phyloP scores from a whole-genome alignment of 2,113 vertebrate species.

The Coptodon rendalli region DNA sequence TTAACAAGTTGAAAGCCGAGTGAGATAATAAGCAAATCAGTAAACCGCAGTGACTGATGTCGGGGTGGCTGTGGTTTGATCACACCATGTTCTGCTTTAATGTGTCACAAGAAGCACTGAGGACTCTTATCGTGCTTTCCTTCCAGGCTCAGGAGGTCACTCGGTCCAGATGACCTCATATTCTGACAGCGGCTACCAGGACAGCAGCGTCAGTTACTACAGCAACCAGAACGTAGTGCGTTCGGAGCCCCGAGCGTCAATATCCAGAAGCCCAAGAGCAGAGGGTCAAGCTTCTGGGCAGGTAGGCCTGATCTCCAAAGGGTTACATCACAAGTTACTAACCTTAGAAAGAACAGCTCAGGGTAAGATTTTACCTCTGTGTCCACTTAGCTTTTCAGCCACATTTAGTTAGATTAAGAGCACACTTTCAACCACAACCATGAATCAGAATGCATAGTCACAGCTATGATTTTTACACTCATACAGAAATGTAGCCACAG shows the following conservation, averaged over 20 bases:
- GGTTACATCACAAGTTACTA: neutral
- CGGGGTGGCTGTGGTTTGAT: neutral
- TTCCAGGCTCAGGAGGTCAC: constrained; percentile 87
- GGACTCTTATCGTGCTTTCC: neutral
- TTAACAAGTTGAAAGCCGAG: constrained; percentile 7
- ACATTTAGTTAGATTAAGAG: neutral
- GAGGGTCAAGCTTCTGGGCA: constrained; percentile 90
- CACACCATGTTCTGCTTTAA: neutral
- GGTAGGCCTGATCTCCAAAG: constrained; percentile 63
- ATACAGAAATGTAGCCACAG: neutral
- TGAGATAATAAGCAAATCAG: constrained; percentile 29
- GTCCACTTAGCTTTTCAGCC: neutral
- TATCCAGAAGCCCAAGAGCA: constrained; percentile 81
- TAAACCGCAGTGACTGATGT: neutral
- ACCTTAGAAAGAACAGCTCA: neutral
- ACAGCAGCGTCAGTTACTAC: constrained; percentile 88
- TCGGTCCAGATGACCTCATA: constrained; percentile 98
- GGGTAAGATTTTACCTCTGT: neutral
- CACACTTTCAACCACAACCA: neutral
- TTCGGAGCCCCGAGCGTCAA: constrained; percentile 71
- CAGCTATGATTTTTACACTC: neutral
- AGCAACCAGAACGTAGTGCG: constrained; percentile 82
- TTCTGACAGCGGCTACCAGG: constrained; percentile 96
- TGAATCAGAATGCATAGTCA: neutral
- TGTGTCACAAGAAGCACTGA: neutral